Evolutionary conservation across 2,113 vertebrate species (phyloP), one percentile per base, ranked within the genome.

Genomic region (Petromus typicus): DNA sequence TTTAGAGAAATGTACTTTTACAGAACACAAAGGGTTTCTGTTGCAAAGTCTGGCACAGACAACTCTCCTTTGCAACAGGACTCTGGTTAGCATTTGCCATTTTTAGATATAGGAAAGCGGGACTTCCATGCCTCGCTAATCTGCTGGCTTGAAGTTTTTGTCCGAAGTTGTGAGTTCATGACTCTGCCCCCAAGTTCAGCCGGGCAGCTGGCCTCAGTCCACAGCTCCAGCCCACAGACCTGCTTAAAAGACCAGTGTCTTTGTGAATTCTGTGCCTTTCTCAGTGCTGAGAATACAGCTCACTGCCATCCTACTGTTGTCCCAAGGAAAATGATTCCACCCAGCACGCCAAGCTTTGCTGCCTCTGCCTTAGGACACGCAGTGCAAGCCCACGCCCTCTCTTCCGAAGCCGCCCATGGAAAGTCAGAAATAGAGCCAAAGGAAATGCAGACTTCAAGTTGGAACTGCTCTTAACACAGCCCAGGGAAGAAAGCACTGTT

Each of bases 21-120:
- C 57, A 95, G 92, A 76, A 95, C 73, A 97, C 94, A 97, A 96
- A 97, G 86, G 67, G 32, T 51, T 27, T 54, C 73, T 97, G 88
- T 97, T 79, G 45, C 5, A 23, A 59, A 27, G 43, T 27, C 73
- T 96, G 96, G 96, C 95, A 93, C 16, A 48, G 40, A 56, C 34
- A 14, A 27, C 30, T 67, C 81, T 89, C 63, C 79, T 84, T 30
- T 25, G 82, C 82, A 48, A 48, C 86, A 90, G 87, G 67, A 37
- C 79, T 76, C 93, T 40, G 81, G 54, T 37, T 86, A 76, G 89
- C 76, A 83, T 73, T 48, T 7, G 43, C 92, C 92, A 25, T 81
- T 57, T 97, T 96, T 96, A 95, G 89, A 93, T 48, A 48, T 1
- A 0, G 43, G 27, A 59, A 0, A 87, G 84, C 0, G 1, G 81